Conservation (phyloP, 2,113 vertebrate species). For the Hippocampus zosterae region DNA sequence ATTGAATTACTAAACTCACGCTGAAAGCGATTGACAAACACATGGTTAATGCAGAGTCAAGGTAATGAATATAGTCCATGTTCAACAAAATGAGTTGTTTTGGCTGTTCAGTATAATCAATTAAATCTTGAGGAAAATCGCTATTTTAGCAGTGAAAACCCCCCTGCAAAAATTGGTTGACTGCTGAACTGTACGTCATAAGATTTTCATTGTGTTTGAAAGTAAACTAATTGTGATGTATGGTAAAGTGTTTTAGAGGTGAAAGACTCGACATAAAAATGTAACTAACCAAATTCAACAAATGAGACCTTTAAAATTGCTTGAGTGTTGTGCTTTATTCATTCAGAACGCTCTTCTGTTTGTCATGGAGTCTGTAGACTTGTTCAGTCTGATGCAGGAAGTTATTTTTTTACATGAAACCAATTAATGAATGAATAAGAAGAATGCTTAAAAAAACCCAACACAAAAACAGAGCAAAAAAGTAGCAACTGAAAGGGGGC, state of each 20-base stretch:
- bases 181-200: too few relatives aligned
- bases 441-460: constrained; percentile 15
- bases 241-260: too few relatives aligned
- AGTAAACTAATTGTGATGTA: too few relatives aligned
- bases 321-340: not conserved
- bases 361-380: not conserved
- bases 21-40: too few relatives aligned
- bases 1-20: too few relatives aligned
- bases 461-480: constrained; percentile 23
- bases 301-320: not conserved
- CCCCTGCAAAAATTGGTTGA: not conserved
- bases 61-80: too few relatives aligned
- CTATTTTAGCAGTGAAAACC: not conserved
- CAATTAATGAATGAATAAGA: constrained; percentile 4
- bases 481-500: constrained; percentile 21
- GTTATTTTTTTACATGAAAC: not conserved
- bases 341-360: not conserved
- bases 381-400: not conserved
- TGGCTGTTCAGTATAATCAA: too few relatives aligned
- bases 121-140: too few relatives aligned
- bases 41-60: too few relatives aligned
- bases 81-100: too few relatives aligned
- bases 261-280: too few relatives aligned
- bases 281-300: not conserved
- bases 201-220: too few relatives aligned